phyloP scores from a whole-genome alignment of 2,888 invertebrate species.

The Meganola albula region DNA sequence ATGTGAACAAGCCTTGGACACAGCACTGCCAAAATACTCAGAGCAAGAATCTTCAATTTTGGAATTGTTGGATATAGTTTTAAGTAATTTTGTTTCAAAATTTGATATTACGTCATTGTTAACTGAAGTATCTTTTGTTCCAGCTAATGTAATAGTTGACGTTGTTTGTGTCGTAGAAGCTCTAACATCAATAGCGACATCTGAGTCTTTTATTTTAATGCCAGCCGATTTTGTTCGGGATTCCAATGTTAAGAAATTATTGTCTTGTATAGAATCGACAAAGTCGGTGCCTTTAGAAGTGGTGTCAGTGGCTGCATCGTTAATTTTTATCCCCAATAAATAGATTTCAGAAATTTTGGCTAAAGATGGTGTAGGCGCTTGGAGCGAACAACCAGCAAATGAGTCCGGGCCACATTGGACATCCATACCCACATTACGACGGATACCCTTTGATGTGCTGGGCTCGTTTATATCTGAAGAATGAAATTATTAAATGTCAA shows the following conservation, averaged over 20 bases:
- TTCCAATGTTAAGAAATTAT: constrained; percentile 20
- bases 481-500: constrained; percentile 5
- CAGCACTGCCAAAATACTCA: constrained; percentile 29
- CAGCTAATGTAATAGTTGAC: too few species aligned
- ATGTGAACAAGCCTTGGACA: constrained; percentile 13
- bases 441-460: constrained; percentile 68
- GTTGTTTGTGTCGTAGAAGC: not conserved
- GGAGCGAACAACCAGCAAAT: constrained; percentile 27
- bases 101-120: constrained; percentile 3
- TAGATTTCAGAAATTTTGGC: constrained; percentile 37
- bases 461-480: constrained; percentile 65
- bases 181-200: constrained; percentile 23
- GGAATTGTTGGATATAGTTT: constrained; percentile 30
- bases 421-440: constrained; percentile 50
- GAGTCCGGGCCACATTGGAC: constrained; percentile 65
- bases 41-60: constrained; percentile 35
- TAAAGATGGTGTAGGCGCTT: constrained; percentile 45
- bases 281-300: constrained; percentile 32
- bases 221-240: constrained; percentile 35
- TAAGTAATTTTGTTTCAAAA: constrained; percentile 31
- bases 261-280: constrained; percentile 34
- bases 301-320: constrained; percentile 30
- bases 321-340: constrained; percentile 42
- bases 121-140: not conserved
- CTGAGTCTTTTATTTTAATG: constrained; percentile 47